Base-by-base conservation (phyloP, 2,797 vertebrate genomes). In the Falco peregrinus region DNA sequence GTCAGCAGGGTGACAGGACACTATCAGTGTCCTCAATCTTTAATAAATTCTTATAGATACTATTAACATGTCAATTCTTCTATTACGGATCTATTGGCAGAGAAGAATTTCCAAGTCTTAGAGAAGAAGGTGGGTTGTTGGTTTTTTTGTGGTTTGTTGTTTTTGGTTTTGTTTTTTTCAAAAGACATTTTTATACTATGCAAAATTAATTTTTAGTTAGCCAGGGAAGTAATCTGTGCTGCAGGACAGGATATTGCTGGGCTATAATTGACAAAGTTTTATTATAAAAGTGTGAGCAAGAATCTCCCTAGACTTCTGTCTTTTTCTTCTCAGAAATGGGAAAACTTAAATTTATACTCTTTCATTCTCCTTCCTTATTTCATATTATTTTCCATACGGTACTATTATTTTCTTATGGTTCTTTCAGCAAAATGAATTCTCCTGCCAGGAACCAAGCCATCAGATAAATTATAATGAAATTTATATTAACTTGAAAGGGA, bases 181-280 rank as follows among this genome's bases (percentile, higher is more conserved):
- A 37, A 79, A 86, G n/a, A 31, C 10, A 0, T 3, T 86, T 76
- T 83, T 83, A 26, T 14, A 39, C 9, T 39, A 17, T 29, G 13
- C 13, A 77, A 59, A 95, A 87, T 73, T 63, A 73, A 54, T 82
- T 80, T 80, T 90, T 74, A 78, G 13, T 64, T 57, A 90, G 20
- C n/a, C 45, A 93, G 57, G 67, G 60, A 89, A 90, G 29, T 35
- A 85, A 81, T 81, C 68, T 80, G 26, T 84, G 84, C 67, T 63
- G 31, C 82, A 74, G 51, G 48, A 80, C 69, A 79, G 78, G 75
- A 56, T 94, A 85, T 93, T 89, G 50, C 60, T 84, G 29, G 39
- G 13, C 45, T 65, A 60, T 84, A 95, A 93, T 47, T 78, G 51
- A 65, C 50, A 85, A 95, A 84, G 19, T 74, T 85, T 75, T 95